Conservation (phyloP, 2,888 invertebrate species). For the Noctua janthina region DNA sequence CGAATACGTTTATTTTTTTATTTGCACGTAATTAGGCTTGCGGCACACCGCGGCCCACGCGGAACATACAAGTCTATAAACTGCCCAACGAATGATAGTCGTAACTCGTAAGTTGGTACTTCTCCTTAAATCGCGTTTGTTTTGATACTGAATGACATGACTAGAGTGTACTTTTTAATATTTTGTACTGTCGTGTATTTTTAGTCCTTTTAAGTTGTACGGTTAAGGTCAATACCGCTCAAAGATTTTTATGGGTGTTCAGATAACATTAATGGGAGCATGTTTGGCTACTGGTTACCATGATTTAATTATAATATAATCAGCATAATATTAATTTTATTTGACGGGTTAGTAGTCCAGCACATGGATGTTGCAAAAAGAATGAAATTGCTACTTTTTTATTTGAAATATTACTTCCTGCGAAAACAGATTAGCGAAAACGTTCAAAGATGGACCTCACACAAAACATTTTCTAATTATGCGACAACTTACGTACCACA, state of each 20-base stretch:
- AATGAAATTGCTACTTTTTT: background rate
- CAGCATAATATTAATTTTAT: background rate
- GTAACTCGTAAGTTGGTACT: slow-evolving; percentile 18
- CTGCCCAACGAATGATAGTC: slow-evolving; percentile 22
- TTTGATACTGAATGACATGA: slow-evolving; percentile 29
- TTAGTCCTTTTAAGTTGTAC: background rate
- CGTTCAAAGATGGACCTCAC: slow-evolving; percentile 3
- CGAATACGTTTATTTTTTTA: slow-evolving; percentile 17
- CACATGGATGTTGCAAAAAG: background rate
- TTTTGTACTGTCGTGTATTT: background rate
- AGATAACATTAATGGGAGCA: background rate
- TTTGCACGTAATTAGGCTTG: slow-evolving; percentile 44
- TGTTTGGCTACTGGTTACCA: background rate
- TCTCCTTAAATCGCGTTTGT: slow-evolving; percentile 22
- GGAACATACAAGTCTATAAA: slow-evolving; percentile 45
- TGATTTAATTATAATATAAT: background rate
- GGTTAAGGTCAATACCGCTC: background rate
- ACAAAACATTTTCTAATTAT: slow-evolving; percentile 5
- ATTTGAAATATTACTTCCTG: background rate
- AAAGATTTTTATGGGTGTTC: background rate
- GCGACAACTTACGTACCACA: background rate
- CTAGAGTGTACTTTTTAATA: background rate
- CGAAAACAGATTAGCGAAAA: background rate
- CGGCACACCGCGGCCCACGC: slow-evolving; percentile 34
- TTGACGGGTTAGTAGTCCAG: background rate